phyloP scores from a whole-genome alignment of 2,797 vertebrate genomes.

The Rhinoraja longicauda region DNA sequence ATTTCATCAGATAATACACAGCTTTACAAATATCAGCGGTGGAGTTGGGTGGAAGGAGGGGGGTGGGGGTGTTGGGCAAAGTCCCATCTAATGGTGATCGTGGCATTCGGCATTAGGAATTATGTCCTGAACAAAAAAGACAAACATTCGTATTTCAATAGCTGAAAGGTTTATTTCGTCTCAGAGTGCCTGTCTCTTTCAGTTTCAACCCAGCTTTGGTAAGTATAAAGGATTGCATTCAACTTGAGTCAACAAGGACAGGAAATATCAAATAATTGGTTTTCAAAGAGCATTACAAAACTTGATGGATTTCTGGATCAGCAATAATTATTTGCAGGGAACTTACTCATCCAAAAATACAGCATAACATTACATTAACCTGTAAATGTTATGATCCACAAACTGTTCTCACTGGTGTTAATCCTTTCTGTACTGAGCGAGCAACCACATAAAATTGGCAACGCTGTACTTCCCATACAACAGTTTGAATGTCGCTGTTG shows the following conservation, averaged over 20 bases:
- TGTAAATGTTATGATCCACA: not conserved
- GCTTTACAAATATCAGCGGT: too few relatives aligned
- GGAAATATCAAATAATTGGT: not conserved
- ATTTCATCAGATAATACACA: not conserved
- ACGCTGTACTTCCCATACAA: not conserved
- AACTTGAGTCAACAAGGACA: not conserved
- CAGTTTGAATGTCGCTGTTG: not conserved
- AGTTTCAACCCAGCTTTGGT: not conserved
- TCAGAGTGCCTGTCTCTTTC: not conserved
- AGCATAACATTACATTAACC: not conserved
- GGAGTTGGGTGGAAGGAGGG: too few relatives aligned
- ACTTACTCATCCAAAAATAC: not conserved
- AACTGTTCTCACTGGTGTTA: not conserved
- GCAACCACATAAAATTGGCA: not conserved
- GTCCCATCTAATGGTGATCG: not conserved
- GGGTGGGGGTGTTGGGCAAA: not conserved
- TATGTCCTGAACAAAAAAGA: not conserved
- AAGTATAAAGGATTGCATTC: conserved; percentile 1
- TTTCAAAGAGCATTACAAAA: not conserved
- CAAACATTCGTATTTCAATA: not conserved
- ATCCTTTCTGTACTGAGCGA: not conserved
- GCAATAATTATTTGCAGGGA: not conserved
- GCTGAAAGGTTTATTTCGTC: not conserved
- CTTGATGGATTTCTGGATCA: not conserved
- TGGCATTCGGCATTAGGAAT: not conserved